These are phyloP conservation scores for Pheosia gnoma DNA, from an alignment of 2,888 invertebrate genomes.

Conservation along the genomic window DNA sequence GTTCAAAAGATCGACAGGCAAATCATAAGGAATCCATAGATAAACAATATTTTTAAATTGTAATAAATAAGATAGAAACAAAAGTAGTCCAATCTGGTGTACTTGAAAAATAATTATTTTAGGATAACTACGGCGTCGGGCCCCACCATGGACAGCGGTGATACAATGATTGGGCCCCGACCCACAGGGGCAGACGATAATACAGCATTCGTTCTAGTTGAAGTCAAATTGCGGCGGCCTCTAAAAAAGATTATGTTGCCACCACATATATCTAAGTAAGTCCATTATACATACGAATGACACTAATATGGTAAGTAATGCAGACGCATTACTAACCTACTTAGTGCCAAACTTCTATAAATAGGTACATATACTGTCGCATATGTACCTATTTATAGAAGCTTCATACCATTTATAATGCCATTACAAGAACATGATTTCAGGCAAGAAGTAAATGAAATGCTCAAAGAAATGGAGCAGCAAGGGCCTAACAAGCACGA, in stretches of 20 bases:
- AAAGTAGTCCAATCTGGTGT: too few relatives aligned
- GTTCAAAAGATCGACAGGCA: too few relatives aligned
- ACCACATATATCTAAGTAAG: slow-evolving; percentile 55
- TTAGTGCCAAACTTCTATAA: too few relatives aligned
- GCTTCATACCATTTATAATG: too few relatives aligned
- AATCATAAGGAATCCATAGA: too few relatives aligned
- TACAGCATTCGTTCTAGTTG: slow-evolving; percentile 64
- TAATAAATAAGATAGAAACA: too few relatives aligned
- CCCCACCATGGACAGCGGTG: slow-evolving; percentile 39
- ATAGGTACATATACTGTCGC: too few relatives aligned
- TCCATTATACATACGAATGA: neutral
- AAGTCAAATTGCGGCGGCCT: slow-evolving; percentile 59
- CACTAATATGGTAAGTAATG: too few relatives aligned
- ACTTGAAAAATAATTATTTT: neutral
- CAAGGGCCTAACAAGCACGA: slow-evolving; percentile 42
- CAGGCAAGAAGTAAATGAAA: slow-evolving; percentile 59
- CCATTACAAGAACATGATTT: neutral
- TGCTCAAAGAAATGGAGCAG: slow-evolving; percentile 58
- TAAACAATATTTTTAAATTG: too few relatives aligned
- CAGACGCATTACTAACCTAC: too few relatives aligned
- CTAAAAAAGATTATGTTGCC: slow-evolving; percentile 54
- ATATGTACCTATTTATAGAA: too few relatives aligned
- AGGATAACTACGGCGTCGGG: slow-evolving; percentile 42
- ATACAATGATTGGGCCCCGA: slow-evolving; percentile 20
- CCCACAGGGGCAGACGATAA: slow-evolving; percentile 61